Evolutionary conservation across 2,797 vertebrate genomes (phyloP).

Genomic region (Mionectes olivaceus): DNA sequence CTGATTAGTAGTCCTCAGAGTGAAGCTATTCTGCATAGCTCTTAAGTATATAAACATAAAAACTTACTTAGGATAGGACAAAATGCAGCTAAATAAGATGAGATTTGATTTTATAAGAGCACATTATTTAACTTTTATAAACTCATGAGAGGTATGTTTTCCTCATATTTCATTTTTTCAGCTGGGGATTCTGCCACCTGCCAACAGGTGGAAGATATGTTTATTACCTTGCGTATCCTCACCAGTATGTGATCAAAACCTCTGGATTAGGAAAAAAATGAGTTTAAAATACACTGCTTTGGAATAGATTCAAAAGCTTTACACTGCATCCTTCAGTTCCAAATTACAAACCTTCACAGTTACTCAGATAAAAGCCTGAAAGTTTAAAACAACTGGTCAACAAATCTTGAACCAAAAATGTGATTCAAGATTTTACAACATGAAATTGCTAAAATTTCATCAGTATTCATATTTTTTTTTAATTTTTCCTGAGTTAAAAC

Average conservation of each 20-base stretch:
- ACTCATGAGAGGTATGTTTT: background rate
- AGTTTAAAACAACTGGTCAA: background rate
- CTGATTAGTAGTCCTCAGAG: background rate
- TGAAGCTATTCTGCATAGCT: background rate
- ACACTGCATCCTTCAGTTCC: background rate
- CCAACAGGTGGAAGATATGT: slow-evolving; percentile 40
- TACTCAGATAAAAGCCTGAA: background rate
- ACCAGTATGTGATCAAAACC: slow-evolving; percentile 25
- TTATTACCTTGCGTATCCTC: slow-evolving; percentile 29
- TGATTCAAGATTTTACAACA: background rate
- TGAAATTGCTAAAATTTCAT: background rate
- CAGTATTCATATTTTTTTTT: background rate
- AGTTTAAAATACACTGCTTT: slow-evolving; percentile 19
- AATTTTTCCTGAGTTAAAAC: background rate
- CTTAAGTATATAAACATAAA: background rate
- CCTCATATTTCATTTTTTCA: slow-evolving; percentile 11
- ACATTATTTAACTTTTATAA: background rate
- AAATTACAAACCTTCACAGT: background rate
- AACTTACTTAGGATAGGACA: background rate
- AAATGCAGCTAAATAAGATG: background rate
- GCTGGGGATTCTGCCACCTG: background rate
- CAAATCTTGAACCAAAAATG: background rate
- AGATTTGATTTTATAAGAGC: background rate
- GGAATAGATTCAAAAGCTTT: slow-evolving; percentile 12
- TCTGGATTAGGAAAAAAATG: slow-evolving; percentile 17